These are phyloP conservation scores for Stichodactyla mertensii DNA, from an alignment of 64 coral and sea anemone genomes.

Conservation along the genomic window DNA sequence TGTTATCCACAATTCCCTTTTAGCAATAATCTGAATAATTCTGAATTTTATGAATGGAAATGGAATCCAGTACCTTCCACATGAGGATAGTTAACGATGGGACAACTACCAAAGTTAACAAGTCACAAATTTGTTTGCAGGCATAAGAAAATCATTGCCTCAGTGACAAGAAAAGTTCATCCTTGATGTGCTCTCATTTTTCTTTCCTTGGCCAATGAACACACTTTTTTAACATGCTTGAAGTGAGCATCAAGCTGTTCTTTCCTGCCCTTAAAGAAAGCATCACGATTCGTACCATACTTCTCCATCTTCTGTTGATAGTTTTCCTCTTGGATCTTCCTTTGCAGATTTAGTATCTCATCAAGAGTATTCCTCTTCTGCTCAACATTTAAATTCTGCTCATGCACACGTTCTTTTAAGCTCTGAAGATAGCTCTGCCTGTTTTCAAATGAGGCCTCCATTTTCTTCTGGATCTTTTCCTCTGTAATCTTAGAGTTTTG, in stretches of 20 bases:
- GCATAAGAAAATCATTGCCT: neutral
- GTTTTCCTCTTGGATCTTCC: conserved; percentile 58
- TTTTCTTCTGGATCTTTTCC: conserved; percentile 58
- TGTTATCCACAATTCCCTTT: too few species aligned
- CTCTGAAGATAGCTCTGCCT: conserved; percentile 40
- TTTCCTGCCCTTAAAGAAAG: conserved; percentile 56
- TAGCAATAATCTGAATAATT: too few species aligned
- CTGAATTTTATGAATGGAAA: too few species aligned
- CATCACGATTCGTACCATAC: conserved; percentile 55
- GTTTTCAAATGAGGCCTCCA: conserved; percentile 60
- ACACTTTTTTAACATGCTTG: conserved; percentile 49
- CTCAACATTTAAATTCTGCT: conserved; percentile 61
- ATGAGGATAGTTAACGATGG: too few species aligned
- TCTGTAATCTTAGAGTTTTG: conserved; percentile 60
- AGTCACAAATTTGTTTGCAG: too few species aligned
- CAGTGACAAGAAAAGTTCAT: neutral
- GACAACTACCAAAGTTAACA: too few species aligned
- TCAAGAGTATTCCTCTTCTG: conserved; percentile 58
- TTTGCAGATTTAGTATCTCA: conserved; percentile 34
- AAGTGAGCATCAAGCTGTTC: conserved; percentile 49
- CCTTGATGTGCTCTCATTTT: conserved; percentile 42
- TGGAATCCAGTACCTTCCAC: too few species aligned
- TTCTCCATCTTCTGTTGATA: conserved; percentile 67
- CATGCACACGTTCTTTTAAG: conserved; percentile 57
- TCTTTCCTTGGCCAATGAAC: conserved; percentile 33